These are phyloP conservation scores for Andrena fulva DNA, from an alignment of 2,888 invertebrate genomes.

Conservation along the genomic window DNA sequence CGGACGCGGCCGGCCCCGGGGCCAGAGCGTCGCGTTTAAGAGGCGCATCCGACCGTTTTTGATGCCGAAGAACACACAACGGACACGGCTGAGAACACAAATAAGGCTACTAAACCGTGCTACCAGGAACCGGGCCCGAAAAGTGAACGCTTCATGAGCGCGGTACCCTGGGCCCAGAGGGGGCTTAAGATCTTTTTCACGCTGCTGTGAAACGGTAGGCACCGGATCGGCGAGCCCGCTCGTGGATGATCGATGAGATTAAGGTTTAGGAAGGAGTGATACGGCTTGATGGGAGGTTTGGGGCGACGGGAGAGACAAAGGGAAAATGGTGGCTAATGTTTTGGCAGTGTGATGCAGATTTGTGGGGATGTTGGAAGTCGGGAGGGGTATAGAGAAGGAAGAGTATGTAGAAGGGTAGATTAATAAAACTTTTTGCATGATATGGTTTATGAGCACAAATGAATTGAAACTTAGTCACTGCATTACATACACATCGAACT, in stretches of 20 bases:
- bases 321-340: background rate
- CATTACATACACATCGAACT: too few relatives aligned
- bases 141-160: background rate
- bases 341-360: background rate
- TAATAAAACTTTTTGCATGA: too few relatives aligned
- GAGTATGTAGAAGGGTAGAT: too few relatives aligned
- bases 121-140: constrained; percentile 34
- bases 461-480: too few relatives aligned
- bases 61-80: constrained; percentile 41
- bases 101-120: constrained; percentile 51
- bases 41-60: constrained; percentile 49
- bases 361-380: too few relatives aligned
- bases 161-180: background rate
- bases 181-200: constrained; percentile 19
- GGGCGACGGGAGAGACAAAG: background rate
- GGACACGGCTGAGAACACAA: constrained; percentile 35
- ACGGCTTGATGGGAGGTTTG: constrained; percentile 9
- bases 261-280: background rate
- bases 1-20: constrained; percentile 12
- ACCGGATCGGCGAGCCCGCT: background rate
- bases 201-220: constrained; percentile 9
- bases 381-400: too few relatives aligned
- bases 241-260: constrained; percentile 12
- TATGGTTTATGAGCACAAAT: too few relatives aligned
- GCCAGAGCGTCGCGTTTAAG: constrained; percentile 36